Percentiles rank a stretch among this genome's conserved stretches.
phyloP scores from a whole-genome alignment of 1,140 invertebrate species.

The Anthonomus grandis region DNA sequence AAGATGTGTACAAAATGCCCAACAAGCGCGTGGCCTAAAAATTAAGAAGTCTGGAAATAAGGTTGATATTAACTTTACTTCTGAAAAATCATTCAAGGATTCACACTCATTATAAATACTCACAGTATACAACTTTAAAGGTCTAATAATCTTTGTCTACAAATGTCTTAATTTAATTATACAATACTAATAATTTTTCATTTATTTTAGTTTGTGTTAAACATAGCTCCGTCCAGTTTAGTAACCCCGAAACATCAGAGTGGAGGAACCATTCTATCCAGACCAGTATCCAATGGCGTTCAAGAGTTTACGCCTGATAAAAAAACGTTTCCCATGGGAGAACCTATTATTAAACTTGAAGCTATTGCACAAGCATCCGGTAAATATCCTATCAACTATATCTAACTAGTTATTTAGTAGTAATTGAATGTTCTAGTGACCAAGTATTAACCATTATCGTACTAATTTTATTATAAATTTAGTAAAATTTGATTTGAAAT shows the following conservation, averaged over 20 bases:
- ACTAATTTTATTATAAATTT: background rate
- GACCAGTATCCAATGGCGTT: slow-evolving; percentile 65
- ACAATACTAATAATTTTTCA: background rate
- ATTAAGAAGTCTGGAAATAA: too few relatives aligned
- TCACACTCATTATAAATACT: background rate
- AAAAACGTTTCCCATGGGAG: slow-evolving; percentile 70
- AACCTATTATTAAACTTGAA: slow-evolving; percentile 76
- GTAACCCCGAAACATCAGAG: slow-evolving; percentile 51
- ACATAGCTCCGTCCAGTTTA: slow-evolving; percentile 47
- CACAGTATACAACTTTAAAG: background rate
- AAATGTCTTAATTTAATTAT: background rate
- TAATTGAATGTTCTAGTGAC: too few relatives aligned
- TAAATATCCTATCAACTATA: too few relatives aligned
- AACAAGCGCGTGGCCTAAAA: too few relatives aligned
- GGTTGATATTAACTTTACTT: too few relatives aligned
- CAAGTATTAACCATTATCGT: too few relatives aligned
- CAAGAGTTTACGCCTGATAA: slow-evolving; percentile 72
- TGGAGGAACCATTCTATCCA: slow-evolving; percentile 54
- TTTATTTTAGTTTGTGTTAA: slow-evolving; percentile 54
- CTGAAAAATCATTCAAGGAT: background rate
- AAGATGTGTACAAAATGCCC: too few relatives aligned
- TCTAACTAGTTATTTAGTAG: too few relatives aligned
- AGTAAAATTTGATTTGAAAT: background rate
- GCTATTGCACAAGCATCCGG: slow-evolving; percentile 67
- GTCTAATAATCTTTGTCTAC: background rate